Conservation (phyloP, 1,140 invertebrate genomes). For the Drosophila nigrodunni region DNA sequence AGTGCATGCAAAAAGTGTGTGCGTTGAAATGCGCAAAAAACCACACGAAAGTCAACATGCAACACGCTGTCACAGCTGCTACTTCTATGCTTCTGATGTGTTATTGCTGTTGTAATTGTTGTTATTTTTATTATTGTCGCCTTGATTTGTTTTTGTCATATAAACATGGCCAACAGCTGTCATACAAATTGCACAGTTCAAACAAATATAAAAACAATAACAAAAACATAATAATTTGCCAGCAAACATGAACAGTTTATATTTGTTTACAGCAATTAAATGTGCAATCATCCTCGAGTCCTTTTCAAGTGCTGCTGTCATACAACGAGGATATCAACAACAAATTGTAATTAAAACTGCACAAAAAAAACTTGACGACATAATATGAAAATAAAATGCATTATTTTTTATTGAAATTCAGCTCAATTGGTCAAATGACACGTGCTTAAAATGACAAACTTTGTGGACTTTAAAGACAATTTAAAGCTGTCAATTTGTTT, state of each 20-base stretch:
- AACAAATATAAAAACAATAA: conserved; percentile 9
- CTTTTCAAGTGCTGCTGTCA: not conserved
- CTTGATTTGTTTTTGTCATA: conserved; percentile 12
- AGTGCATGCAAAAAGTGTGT: conserved; percentile 18
- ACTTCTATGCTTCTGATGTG: not conserved
- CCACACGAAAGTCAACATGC: conserved; percentile 25
- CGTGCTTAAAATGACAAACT: not conserved
- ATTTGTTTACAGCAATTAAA: conserved; percentile 47
- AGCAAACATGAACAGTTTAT: conserved; percentile 22
- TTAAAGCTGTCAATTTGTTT: too few species aligned
- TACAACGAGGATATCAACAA: not conserved
- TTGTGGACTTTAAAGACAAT: too few species aligned
- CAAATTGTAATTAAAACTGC: not conserved
- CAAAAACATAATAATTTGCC: conserved; percentile 19
- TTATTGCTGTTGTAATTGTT: not conserved
- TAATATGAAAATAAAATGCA: not conserved
- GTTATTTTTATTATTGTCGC: not conserved
- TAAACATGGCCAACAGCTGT: conserved; percentile 22
- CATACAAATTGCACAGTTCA: conserved; percentile 35
- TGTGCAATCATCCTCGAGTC: not conserved
- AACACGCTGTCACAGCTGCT: not conserved
- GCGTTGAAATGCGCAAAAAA: conserved; percentile 11
- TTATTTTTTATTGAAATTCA: not conserved
- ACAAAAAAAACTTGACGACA: not conserved
- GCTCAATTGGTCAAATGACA: conserved; percentile 4